Evolutionary conservation across 2,888 invertebrate species (phyloP).

Genomic region (Odontomyia ornata): DNA sequence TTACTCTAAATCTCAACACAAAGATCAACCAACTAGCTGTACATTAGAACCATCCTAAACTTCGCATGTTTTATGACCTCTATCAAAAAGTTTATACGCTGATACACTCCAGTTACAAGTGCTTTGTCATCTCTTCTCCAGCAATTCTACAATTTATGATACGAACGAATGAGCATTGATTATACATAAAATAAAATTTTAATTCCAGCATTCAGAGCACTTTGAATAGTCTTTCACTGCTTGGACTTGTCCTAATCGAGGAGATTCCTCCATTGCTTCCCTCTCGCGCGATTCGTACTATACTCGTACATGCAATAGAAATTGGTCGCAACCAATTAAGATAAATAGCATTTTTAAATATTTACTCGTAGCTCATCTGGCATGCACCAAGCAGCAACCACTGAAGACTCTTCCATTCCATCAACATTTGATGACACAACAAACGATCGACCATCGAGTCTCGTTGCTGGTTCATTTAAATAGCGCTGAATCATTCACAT

Average conservation of each 20-base stretch:
- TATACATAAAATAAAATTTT: conserved; percentile 1
- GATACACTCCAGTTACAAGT: neutral
- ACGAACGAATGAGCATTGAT: conserved; percentile 1
- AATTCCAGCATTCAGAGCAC: neutral
- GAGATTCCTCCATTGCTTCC: neutral
- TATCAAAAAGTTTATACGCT: neutral
- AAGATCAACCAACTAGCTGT: too few species aligned
- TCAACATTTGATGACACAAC: neutral
- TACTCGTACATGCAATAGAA: neutral
- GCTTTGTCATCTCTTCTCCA: neutral
- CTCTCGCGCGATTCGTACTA: too few species aligned
- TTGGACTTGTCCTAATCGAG: neutral
- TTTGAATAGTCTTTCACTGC: neutral
- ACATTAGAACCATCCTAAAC: neutral
- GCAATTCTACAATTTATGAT: neutral
- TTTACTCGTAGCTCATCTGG: neutral
- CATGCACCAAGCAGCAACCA: neutral
- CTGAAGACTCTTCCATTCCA: neutral
- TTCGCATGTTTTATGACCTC: neutral
- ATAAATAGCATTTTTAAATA: conserved; percentile 33
- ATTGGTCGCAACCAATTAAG: conserved; percentile 18
- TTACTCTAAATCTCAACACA: too few species aligned
- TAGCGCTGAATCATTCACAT: conserved; percentile 31
- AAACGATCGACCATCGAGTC: neutral
- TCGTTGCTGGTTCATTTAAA: neutral